Evolutionary conservation across 2,888 invertebrate species (phyloP).

Genomic region (Acanthosepion lycidas): DNA sequence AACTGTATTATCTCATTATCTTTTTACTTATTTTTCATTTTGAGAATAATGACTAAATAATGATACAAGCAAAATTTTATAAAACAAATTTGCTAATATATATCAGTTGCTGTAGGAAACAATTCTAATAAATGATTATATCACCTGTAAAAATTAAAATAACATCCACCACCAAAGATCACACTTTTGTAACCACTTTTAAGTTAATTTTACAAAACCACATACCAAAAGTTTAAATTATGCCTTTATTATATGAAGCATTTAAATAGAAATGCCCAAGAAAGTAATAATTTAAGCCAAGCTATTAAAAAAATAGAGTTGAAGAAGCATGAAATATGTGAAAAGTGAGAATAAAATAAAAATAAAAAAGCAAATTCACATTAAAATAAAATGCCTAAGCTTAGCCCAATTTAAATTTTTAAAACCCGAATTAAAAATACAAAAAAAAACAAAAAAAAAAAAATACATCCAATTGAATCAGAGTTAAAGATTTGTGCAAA

Average conservation of each 20-base stretch:
- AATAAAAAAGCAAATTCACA: background rate
- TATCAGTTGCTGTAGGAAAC: too few species aligned
- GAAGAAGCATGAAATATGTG: background rate
- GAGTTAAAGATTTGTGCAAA: background rate
- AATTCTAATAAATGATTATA: background rate
- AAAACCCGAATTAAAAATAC: background rate
- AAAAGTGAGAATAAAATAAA: background rate
- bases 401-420: background rate
- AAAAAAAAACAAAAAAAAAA: too few species aligned
- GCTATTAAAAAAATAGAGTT: background rate
- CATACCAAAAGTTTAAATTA: background rate
- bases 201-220: background rate
- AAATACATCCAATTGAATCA: background rate
- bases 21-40: too few species aligned
- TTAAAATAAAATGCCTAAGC: background rate
- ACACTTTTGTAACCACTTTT: background rate
- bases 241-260: background rate
- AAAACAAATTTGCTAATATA: too few species aligned
- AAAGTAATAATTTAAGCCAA: background rate
- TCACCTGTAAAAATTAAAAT: background rate
- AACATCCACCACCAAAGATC: background rate
- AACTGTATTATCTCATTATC: too few species aligned
- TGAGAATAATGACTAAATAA: too few species aligned
- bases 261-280: background rate
- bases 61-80: too few species aligned